Base-by-base conservation (phyloP, 2,888 invertebrate genomes). In the Tetranychus piercei region DNA sequence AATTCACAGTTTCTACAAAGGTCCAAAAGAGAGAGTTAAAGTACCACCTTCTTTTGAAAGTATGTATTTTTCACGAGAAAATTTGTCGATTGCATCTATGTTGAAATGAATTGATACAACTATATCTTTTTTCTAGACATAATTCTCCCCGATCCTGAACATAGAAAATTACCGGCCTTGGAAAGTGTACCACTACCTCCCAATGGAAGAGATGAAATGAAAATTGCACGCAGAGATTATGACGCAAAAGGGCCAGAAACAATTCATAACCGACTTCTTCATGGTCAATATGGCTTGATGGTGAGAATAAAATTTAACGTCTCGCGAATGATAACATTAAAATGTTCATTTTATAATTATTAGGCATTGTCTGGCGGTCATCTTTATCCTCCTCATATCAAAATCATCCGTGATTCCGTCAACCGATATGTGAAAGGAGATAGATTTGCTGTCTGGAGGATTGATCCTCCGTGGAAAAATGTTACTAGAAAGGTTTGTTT, bases 391-490 rank as follows among this genome's bases (percentile, higher is more conserved):
- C 88, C 88, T 71, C 94, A 96, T 82, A 88, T 91, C 82, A 95
- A 97, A 84, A 89, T 92, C 89, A 86, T 92, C 44, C 88, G 97
- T 81, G 82, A 89, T 65, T 84, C 85, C 1, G 82, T 96, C 44
- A 89, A 90, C 75, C 86, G 90, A 73, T 89, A 89, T 80, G 86
- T 97, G 80, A 89, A 94, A 79, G 87, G 86, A 77, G 87, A 88
- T 79, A 92, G 91, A 89, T 99, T 96, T 86, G 93, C 94, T 0
- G 85, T 92, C 45, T 99, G 96, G 95, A 86, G 99, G 79, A 85
- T 99, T 0, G 93, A 94, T 80, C 85, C 92, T 0, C 95, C 96
- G 0, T 99, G 97, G 97, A 94, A 96, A 80, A 91, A 97, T 0
- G 84, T 94, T 11, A 91, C 92, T 0, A 92, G 89, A 82, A 91